Conservation (phyloP, 2,888 invertebrate species). For the Carpatolechia fugitivella region DNA sequence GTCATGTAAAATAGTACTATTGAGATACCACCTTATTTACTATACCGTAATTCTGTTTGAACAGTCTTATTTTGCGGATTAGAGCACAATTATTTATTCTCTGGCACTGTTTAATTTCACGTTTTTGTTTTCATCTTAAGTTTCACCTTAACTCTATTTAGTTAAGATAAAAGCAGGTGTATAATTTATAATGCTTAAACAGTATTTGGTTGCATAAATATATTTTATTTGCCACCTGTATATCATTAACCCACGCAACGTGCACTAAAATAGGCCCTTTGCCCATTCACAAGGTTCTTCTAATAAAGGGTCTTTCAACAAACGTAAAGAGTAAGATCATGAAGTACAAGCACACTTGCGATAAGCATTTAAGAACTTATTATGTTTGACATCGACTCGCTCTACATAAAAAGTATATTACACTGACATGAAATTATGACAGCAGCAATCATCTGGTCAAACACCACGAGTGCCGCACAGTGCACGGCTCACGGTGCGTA, state of each 20-base stretch:
- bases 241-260: background rate
- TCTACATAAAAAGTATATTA: slow-evolving; percentile 24
- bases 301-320: too few relatives aligned
- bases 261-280: background rate
- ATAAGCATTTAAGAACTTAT: background rate
- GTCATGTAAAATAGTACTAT: background rate
- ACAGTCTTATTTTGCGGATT: background rate
- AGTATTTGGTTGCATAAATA: too few relatives aligned
- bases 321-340: background rate
- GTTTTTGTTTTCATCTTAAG: too few relatives aligned
- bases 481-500: slow-evolving; percentile 26
- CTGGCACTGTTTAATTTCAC: too few relatives aligned
- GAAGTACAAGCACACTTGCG: background rate
- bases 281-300: background rate
- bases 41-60: background rate
- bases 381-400: background rate
- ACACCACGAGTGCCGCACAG: slow-evolving; percentile 21
- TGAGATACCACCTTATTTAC: background rate
- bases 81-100: too few relatives aligned
- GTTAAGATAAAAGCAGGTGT: too few relatives aligned
- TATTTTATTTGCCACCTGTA: background rate
- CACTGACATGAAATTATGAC: slow-evolving; percentile 30
- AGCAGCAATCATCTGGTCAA: slow-evolving; percentile 35
- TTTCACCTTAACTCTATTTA: too few relatives aligned
- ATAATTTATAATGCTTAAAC: too few relatives aligned